Conservation (phyloP, 2,888 invertebrate genomes). For the Taphrorychus bicolor region DNA sequence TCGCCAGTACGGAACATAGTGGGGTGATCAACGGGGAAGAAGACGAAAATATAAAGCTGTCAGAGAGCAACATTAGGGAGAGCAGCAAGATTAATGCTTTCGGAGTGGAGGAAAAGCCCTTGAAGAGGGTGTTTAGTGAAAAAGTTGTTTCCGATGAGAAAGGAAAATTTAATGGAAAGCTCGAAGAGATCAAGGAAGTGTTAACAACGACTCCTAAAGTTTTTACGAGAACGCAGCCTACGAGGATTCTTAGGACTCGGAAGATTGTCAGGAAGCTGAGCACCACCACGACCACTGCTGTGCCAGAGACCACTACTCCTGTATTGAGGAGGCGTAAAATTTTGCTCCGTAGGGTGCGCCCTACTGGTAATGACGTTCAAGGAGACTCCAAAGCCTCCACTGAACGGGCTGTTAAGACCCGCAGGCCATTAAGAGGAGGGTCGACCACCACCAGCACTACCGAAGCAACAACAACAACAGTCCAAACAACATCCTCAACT, state of each 20-base stretch:
- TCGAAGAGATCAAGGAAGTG: conserved; percentile 12
- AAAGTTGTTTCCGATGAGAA: neutral
- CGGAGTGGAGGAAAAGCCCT: conserved; percentile 41
- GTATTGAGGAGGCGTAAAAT: conserved; percentile 42
- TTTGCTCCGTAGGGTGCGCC: conserved; percentile 52
- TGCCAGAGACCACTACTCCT: conserved; percentile 18
- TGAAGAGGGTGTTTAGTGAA: neutral
- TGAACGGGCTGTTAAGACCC: too few relatives aligned
- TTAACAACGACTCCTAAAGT: neutral
- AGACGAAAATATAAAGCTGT: conserved; percentile 59
- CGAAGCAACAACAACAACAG: neutral
- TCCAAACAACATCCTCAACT: too few relatives aligned
- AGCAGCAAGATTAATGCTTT: conserved; percentile 54
- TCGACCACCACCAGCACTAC: neutral
- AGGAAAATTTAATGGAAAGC: too few relatives aligned
- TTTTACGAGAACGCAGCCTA: conserved; percentile 49
- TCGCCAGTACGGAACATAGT: conserved; percentile 41
- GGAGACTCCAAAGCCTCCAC: too few relatives aligned
- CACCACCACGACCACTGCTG: conserved; percentile 44
- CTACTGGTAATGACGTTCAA: conserved; percentile 33
- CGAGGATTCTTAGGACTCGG: conserved; percentile 50
- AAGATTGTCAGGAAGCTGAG: conserved; percentile 55
- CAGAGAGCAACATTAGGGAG: conserved; percentile 59
- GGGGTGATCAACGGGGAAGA: conserved; percentile 51
- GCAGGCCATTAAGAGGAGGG: too few relatives aligned